Evolutionary conservation across 2,113 vertebrate genomes (phyloP), one percentile per base, ranked within the genome.

Genomic region (Brachionichthys hirsutus): DNA sequence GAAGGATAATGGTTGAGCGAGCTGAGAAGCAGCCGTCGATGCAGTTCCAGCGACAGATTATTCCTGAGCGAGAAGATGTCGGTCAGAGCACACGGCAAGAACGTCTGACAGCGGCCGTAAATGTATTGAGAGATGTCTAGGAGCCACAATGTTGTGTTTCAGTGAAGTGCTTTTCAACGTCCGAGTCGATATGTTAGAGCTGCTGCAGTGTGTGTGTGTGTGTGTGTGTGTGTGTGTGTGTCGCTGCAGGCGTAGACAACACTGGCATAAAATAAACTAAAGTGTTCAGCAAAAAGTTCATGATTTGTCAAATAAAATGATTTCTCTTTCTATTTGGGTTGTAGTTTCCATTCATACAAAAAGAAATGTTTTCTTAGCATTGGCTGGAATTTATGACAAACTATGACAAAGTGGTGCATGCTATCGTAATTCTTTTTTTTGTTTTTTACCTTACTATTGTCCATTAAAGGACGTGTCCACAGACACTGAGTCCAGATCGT

Each of bases 261-360:
- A 47, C 53, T 70, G 60, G 57, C 61, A 64, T 71, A 38, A 66
- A 65, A n/a, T n/a, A n/a, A n/a, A n/a, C n/a, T n/a, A n/a, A 75
- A 75, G 74, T 82, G 72, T 83, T 78, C 30, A 48, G 46, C 57
- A 75, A 67, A 67, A 62, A 35, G 43, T 53, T 66, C 67, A 22
- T 47, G 56, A 78, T 73, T 73, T 83, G 78, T 85, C 62, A 65
- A 86, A 88, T 88, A 83, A 85, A 49, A 87, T 72, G 40, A 56
- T 82, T 68, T 81, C 81, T 77, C 56, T 87, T 82, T 83, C 60
- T 77, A 80, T 65, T 54, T 18, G 54, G 51, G 52, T 79, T 75
- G 82, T 71, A 81, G 72, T 82, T 76, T 81, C 55, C 20, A 67
- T 83, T 68, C 42, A 24, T 62, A n/a, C n/a, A n/a, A n/a, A 35